Evolutionary conservation across 2,797 vertebrate genomes (phyloP).

Genomic region (Ceyx erithaca): DNA sequence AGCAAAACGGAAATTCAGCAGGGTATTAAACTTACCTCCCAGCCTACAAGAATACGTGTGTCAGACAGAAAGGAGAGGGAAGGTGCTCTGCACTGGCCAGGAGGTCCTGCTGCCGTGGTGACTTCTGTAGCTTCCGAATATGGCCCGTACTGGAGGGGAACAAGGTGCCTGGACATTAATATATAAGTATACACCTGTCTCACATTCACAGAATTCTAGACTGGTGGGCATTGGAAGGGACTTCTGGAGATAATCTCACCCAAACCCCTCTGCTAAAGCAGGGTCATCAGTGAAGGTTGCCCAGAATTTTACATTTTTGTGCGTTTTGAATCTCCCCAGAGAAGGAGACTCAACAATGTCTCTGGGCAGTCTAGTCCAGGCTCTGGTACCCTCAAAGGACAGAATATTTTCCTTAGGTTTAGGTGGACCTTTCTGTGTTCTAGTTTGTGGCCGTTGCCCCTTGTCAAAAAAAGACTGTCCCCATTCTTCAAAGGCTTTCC

Average conservation of each 20-base stretch:
- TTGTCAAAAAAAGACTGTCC: not conserved
- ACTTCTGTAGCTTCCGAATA: slow-evolving; percentile 88
- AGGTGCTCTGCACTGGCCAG: slow-evolving; percentile 90
- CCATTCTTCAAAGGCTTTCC: not conserved
- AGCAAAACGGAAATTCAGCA: not conserved
- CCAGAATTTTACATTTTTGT: not conserved
- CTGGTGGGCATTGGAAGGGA: not conserved
- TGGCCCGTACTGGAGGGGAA: slow-evolving; percentile 82
- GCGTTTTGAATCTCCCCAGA: not conserved
- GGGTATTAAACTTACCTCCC: slow-evolving; percentile 88
- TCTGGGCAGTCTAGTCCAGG: not conserved
- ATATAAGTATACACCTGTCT: not conserved
- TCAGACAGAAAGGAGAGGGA: slow-evolving; percentile 85
- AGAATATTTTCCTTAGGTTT: not conserved
- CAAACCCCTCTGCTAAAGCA: not conserved
- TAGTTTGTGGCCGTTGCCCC: not conserved
- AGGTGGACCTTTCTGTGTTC: not conserved
- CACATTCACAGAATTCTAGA: not conserved
- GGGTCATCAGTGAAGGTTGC: too few relatives aligned
- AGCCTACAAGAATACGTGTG: slow-evolving; percentile 87
- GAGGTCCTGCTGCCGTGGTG: slow-evolving; percentile 92
- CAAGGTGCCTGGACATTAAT: not conserved
- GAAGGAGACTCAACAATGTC: not conserved
- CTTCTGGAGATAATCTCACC: not conserved
- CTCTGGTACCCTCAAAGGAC: not conserved